phyloP scores from a whole-genome alignment of 2,888 invertebrate genomes.

The Spicauda simplicius region DNA sequence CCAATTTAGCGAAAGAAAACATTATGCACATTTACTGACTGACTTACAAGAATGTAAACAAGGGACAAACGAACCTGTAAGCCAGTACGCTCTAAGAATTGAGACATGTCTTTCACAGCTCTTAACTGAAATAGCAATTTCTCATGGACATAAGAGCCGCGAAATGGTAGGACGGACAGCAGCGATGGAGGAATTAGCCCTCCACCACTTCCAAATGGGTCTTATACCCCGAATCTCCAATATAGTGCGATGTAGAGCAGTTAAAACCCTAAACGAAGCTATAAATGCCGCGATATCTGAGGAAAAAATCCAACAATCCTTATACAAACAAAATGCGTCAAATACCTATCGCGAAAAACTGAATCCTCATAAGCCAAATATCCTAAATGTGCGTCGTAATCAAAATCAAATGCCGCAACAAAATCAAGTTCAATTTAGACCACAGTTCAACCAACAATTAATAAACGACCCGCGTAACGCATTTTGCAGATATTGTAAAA shows the following conservation, averaged over 20 bases:
- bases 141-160: not conserved
- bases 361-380: too few relatives aligned
- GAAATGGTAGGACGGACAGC: constrained; percentile 4
- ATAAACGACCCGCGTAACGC: not conserved
- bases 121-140: constrained; percentile 5
- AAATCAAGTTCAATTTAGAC: not conserved
- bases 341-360: not conserved
- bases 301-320: constrained; percentile 27
- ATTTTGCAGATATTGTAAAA: constrained; percentile 11
- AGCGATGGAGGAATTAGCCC: too few relatives aligned
- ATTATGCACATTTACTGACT: constrained; percentile 11
- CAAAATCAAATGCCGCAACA: too few relatives aligned
- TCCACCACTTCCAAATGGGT: too few relatives aligned
- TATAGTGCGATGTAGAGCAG: constrained; percentile 27
- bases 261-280: constrained; percentile 23
- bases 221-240: constrained; percentile 23
- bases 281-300: constrained; percentile 20
- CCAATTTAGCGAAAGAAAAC: constrained; percentile 9
- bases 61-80: too few relatives aligned
- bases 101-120: constrained; percentile 23
- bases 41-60: too few relatives aligned
- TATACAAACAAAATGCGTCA: not conserved
- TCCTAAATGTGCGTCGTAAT: not conserved
- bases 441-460: too few relatives aligned
- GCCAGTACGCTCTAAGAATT: constrained; percentile 9